Conservation (phyloP, 35 echinoderm and acorn worm genomes). For the Ophioderma brevispina region DNA sequence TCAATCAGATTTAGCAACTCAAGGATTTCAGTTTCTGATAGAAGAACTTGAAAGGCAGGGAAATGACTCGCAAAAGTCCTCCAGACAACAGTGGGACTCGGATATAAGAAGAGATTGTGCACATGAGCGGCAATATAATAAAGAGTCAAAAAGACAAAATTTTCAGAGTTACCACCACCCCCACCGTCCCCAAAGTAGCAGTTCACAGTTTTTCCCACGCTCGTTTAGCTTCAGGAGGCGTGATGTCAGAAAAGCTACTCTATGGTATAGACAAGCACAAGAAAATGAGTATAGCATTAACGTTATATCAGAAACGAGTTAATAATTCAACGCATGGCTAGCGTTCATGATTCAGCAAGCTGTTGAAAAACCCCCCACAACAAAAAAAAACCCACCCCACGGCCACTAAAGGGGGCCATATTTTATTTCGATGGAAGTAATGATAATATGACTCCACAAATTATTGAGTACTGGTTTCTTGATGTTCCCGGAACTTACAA, state of each 20-base stretch:
- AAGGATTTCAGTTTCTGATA: slow-evolving; percentile 48
- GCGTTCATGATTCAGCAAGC: slow-evolving; percentile 37
- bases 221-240: not conserved
- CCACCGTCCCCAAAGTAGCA: not conserved
- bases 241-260: not conserved
- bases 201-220: not conserved
- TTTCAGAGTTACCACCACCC: not conserved
- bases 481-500: too few species aligned
- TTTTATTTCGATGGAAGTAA: slow-evolving; percentile 19
- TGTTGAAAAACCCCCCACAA: slow-evolving; percentile 16
- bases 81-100: not conserved
- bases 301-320: too few species aligned
- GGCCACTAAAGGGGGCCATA: slow-evolving; percentile 16
- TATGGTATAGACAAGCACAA: slow-evolving; percentile 25
- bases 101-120: not conserved
- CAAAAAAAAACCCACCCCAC: too few species aligned
- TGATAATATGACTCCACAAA: too few species aligned
- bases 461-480: too few species aligned
- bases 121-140: not conserved
- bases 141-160: not conserved
- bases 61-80: not conserved
- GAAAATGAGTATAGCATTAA: not conserved
- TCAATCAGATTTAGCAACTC: slow-evolving; percentile 6
- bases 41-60: slow-evolving; percentile 8
- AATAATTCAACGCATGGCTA: not conserved